Conservation (phyloP, 1,140 invertebrate species). For the Orchestia grillus region DNA sequence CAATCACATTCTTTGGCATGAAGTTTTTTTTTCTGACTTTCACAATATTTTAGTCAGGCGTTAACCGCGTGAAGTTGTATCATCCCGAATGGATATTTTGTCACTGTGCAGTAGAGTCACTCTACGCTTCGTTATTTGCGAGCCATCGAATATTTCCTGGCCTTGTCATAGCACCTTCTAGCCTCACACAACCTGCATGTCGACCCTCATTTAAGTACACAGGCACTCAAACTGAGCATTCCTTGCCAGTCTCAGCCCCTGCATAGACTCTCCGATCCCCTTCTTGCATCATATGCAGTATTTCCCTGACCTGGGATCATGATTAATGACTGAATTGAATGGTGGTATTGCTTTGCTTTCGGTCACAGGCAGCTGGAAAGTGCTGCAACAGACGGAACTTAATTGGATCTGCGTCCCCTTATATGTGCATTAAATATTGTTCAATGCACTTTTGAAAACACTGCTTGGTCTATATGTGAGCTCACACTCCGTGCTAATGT, state of each 20-base stretch:
- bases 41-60: no score
- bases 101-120: no score
- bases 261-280: background rate
- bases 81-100: no score
- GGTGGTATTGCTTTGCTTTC: background rate
- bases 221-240: background rate
- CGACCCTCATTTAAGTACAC: background rate
- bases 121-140: no score
- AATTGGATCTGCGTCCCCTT: no score
- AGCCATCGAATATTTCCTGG: no score
- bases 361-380: background rate
- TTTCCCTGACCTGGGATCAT: background rate
- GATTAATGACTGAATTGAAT: background rate
- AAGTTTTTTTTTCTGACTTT: background rate
- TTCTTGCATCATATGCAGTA: background rate
- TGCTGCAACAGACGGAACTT: background rate
- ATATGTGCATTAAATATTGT: background rate
- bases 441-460: background rate
- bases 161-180: no score
- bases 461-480: background rate
- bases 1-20: background rate
- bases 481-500: no score
- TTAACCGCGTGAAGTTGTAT: no score
- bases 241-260: background rate
- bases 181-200: no score